phyloP scores from a whole-genome alignment of 2,888 invertebrate genomes.

The Agrochola lychnidis region DNA sequence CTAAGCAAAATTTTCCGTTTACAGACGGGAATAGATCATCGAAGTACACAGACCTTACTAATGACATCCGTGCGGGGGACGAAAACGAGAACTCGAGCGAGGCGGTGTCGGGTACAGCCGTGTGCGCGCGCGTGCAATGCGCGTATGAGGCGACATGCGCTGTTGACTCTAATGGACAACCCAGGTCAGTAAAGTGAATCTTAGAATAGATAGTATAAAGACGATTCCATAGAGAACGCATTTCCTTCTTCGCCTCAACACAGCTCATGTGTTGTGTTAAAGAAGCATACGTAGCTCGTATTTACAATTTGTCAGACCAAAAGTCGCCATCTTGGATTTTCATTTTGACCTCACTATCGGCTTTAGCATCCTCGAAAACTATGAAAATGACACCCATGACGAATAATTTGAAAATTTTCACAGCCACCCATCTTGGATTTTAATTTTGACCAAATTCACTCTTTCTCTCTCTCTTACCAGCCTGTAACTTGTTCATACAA shows the following conservation, averaged over 20 bases:
- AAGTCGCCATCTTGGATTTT: no score
- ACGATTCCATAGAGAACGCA: background rate
- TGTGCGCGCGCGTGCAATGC: conserved; percentile 95
- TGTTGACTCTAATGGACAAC: conserved; percentile 92
- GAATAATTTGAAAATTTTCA: no score
- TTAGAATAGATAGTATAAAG: background rate
- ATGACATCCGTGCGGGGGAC: conserved; percentile 81
- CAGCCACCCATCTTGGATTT: no score
- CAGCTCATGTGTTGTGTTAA: background rate
- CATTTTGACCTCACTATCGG: no score
- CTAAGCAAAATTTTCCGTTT: conserved; percentile 72
- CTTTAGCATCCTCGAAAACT: no score
- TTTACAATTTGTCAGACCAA: background rate
- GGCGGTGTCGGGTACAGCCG: conserved; percentile 90
- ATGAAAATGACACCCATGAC: no score
- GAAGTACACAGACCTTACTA: conserved; percentile 78
- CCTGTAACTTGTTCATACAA: no score
- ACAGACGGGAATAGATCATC: conserved; percentile 80
- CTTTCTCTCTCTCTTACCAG: no score
- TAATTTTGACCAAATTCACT: no score
- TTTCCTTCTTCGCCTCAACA: background rate
- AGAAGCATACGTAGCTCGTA: background rate
- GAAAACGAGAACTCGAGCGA: conserved; percentile 81
- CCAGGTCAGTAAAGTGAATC: conserved; percentile 74
- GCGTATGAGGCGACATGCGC: conserved; percentile 96